A percentile compares a stretch with the other conserved stretches of the same genome.
Conservation (phyloP, 2,888 invertebrate species). For the Cantharis flavilabris region DNA sequence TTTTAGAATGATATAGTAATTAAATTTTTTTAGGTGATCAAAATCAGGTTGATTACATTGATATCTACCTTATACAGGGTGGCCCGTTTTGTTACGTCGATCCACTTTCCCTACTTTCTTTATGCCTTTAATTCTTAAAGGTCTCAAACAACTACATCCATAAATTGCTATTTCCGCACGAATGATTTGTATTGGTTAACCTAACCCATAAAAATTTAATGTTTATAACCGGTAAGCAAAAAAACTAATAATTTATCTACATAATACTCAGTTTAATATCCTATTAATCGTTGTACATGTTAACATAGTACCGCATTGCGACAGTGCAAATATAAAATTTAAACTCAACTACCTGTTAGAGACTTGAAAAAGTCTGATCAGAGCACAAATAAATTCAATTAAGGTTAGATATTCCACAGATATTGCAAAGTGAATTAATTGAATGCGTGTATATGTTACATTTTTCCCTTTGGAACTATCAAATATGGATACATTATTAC, state of each 20-base stretch:
- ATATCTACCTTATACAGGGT: too few species aligned
- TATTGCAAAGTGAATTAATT: constrained; percentile 44
- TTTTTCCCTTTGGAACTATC: not conserved
- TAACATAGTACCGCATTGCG: constrained; percentile 31
- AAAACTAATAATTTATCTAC: constrained; percentile 37
- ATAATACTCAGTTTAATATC: constrained; percentile 47
- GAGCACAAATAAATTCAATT: constrained; percentile 48
- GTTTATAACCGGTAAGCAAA: not conserved
- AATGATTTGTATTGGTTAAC: not conserved
- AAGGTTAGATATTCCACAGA: constrained; percentile 44
- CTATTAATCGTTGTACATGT: constrained; percentile 46
- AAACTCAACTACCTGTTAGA: constrained; percentile 30
- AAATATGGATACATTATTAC: not conserved
- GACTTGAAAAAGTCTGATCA: constrained; percentile 34
- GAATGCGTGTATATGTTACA: constrained; percentile 20
- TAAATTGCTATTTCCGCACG: not conserved
- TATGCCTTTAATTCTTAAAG: not conserved
- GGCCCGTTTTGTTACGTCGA: not conserved
- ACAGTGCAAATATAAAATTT: constrained; percentile 47
- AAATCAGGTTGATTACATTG: not conserved
- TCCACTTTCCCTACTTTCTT: not conserved
- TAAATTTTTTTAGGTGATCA: not conserved
- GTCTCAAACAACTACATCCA: not conserved
- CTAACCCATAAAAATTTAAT: not conserved
- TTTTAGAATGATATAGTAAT: not conserved